Conservation (phyloP, 2,888 invertebrate species). For the Coleophora deauratella region DNA sequence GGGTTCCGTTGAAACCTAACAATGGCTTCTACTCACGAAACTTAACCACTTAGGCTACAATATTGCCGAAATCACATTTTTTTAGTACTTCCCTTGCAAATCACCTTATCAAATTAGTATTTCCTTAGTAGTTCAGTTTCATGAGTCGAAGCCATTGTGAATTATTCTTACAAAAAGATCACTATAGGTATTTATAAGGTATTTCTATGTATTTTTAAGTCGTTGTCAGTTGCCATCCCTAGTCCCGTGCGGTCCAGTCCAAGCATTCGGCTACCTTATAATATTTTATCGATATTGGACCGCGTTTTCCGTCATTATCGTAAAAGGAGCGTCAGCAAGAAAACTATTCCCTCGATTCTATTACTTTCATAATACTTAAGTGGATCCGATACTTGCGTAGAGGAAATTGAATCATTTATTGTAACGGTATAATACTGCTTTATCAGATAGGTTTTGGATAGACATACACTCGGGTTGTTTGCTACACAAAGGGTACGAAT, state of each 20-base stretch:
- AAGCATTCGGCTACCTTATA: slow-evolving; percentile 31
- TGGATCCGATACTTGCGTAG: slow-evolving; percentile 68
- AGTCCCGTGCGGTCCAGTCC: slow-evolving; percentile 24
- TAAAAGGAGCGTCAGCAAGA: slow-evolving; percentile 72
- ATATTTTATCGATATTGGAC: slow-evolving; percentile 72
- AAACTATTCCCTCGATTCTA: slow-evolving; percentile 68
- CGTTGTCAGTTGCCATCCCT: slow-evolving; percentile 8
- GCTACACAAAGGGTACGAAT: slow-evolving; percentile 32
- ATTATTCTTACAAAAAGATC: no score
- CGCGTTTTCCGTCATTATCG: slow-evolving; percentile 70
- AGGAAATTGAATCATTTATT: slow-evolving; percentile 73
- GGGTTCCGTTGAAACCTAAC: no score
- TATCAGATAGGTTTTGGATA: slow-evolving; percentile 62
- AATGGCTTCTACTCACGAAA: no score
- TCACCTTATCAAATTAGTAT: no score
- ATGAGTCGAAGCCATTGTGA: no score
- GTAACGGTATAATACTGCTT: slow-evolving; percentile 63
- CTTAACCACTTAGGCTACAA: no score
- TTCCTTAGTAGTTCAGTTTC: no score
- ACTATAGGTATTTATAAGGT: no score
- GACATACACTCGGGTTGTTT: slow-evolving; percentile 53
- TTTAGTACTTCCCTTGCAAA: no score
- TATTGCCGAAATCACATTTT: no score
- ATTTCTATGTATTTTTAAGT: slow-evolving; percentile 24
- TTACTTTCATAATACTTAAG: slow-evolving; percentile 73